A percentile compares a stretch with the other conserved stretches of the same genome.
Conservation (phyloP, 2,113 vertebrate genomes). For the Boleophthalmus pectinirostris region DNA sequence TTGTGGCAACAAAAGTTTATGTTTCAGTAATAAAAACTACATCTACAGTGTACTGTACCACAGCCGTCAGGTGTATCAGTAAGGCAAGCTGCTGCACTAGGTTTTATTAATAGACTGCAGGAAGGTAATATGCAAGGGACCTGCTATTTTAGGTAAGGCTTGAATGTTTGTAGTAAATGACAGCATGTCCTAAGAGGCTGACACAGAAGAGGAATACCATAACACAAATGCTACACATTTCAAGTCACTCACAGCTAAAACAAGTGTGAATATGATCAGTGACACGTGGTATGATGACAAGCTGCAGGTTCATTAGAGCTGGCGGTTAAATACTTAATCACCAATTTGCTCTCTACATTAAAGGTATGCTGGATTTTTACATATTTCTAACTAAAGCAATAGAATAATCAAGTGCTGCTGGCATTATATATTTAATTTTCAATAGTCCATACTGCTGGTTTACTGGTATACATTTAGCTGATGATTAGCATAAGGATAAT, state of each 20-base stretch:
- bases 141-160: slow-evolving; percentile 37
- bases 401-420: too few species aligned
- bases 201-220: slow-evolving; percentile 34
- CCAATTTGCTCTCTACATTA: neutral
- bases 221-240: slow-evolving; percentile 5
- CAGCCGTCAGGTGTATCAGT: slow-evolving; percentile 34
- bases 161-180: slow-evolving; percentile 47
- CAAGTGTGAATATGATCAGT: slow-evolving; percentile 2
- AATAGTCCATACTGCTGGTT: too few species aligned
- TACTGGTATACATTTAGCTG: too few species aligned
- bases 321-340: neutral
- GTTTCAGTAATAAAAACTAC: neutral
- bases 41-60: neutral
- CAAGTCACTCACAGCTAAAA: slow-evolving; percentile 22
- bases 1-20: neutral
- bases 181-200: slow-evolving; percentile 23
- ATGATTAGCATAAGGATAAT: too few species aligned
- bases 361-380: neutral
- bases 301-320: neutral
- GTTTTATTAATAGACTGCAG: slow-evolving; percentile 32
- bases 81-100: slow-evolving; percentile 17
- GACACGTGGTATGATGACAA: neutral
- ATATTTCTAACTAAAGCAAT: neutral
- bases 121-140: slow-evolving; percentile 24
- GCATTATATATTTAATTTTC: too few species aligned